A percentile compares a stretch with the other conserved stretches of the same genome.
These are phyloP conservation scores for Scaptomyza caliginosa DNA, from an alignment of 2,888 invertebrate species.

Conservation along the genomic window DNA sequence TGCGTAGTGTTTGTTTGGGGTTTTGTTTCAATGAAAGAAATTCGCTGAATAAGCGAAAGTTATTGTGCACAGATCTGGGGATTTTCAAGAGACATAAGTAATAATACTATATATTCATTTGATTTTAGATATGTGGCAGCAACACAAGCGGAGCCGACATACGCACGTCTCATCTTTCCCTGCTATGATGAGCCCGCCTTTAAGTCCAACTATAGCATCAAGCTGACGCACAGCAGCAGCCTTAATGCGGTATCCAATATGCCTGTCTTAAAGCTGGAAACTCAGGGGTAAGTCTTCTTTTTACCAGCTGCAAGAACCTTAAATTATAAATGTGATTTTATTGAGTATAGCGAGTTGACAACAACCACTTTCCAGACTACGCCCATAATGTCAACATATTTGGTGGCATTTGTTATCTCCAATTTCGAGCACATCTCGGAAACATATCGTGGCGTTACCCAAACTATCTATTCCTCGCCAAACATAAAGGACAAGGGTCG, in stretches of 20 bases:
- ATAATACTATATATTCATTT: background rate
- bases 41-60: background rate
- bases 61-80: background rate
- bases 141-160: slow-evolving; percentile 89
- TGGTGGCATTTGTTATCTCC: slow-evolving; percentile 93
- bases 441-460: slow-evolving; percentile 79
- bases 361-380: slow-evolving; percentile 85
- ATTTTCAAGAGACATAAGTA: background rate
- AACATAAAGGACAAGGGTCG: slow-evolving; percentile 62
- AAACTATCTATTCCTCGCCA: slow-evolving; percentile 79
- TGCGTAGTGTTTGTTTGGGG: slow-evolving; percentile 14
- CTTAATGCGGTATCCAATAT: slow-evolving; percentile 83
- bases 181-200: slow-evolving; percentile 91
- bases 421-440: slow-evolving; percentile 84
- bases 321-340: slow-evolving; percentile 16
- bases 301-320: background rate
- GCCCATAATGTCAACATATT: slow-evolving; percentile 90
- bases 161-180: slow-evolving; percentile 89
- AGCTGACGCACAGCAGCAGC: slow-evolving; percentile 85
- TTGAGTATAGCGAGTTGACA: slow-evolving; percentile 50
- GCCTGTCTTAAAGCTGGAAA: slow-evolving; percentile 59
- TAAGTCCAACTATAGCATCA: slow-evolving; percentile 88
- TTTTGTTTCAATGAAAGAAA: slow-evolving; percentile 1
- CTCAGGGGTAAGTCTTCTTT: slow-evolving; percentile 56
- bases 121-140: slow-evolving; percentile 85